Percentiles rank a stretch among this genome's conserved stretches.
Conservation (phyloP, 2,797 vertebrate genomes). For the Ptychobarbus kaznakovi region DNA sequence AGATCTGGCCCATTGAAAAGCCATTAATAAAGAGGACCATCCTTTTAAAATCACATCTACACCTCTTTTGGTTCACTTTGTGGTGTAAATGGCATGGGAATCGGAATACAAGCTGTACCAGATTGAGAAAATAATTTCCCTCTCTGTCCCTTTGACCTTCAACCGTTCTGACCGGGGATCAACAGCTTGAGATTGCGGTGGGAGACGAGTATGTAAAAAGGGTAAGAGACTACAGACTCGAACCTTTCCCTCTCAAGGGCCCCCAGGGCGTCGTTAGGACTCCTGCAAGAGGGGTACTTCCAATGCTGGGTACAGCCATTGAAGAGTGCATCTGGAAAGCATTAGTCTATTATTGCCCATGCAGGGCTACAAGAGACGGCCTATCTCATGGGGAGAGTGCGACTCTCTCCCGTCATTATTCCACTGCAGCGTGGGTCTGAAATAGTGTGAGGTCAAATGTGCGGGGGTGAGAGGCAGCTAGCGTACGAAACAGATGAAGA, state of each 20-base stretch:
- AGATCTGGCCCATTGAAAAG: constrained; percentile 21
- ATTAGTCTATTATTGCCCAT: constrained; percentile 74
- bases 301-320: constrained; percentile 68
- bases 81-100: constrained; percentile 21
- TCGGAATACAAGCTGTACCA: constrained; percentile 17
- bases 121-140: constrained; percentile 24
- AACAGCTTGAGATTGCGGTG: constrained; percentile 62
- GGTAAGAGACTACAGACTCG: constrained; percentile 60
- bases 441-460: constrained; percentile 52
- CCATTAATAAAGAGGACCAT: constrained; percentile 21
- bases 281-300: constrained; percentile 69
- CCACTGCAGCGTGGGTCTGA: not conserved
- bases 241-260: constrained; percentile 56
- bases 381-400: constrained; percentile 21
- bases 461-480: constrained; percentile 48
- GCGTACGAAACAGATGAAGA: constrained; percentile 57
- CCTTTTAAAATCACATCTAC: constrained; percentile 4
- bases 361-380: constrained; percentile 64
- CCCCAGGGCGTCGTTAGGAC: constrained; percentile 75
- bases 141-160: constrained; percentile 57
- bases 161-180: constrained; percentile 64
- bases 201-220: constrained; percentile 71
- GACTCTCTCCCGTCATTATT: constrained; percentile 19
- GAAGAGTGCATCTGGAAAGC: constrained; percentile 77
- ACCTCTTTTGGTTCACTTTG: constrained; percentile 14